A percentile compares a stretch with the other conserved stretches of the same genome.
Evolutionary conservation across 2,113 vertebrate species (phyloP).

Genomic region (Apodemus sylvaticus): DNA sequence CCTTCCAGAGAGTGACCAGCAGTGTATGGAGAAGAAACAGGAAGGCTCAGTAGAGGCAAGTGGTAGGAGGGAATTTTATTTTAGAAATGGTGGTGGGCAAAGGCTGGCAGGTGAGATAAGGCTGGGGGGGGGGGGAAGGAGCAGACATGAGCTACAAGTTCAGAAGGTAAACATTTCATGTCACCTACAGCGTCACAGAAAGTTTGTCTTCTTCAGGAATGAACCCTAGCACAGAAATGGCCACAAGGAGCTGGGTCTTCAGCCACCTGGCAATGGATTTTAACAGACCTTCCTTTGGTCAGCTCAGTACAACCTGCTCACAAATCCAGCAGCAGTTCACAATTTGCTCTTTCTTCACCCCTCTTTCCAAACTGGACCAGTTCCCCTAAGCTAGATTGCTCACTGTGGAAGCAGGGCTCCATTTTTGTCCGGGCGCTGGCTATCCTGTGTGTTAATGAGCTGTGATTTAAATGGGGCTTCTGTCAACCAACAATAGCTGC

Average conservation of each 20-base stretch:
- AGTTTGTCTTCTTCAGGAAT: neutral
- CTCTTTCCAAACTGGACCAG: neutral
- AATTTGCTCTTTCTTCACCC: neutral
- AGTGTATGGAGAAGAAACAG: too few species aligned
- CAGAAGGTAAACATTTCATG: neutral
- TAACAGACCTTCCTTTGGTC: neutral
- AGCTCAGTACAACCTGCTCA: neutral
- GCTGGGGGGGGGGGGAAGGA: too few species aligned
- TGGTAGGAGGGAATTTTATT: too few species aligned
- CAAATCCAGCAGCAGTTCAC: neutral
- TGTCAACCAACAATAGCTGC: neutral
- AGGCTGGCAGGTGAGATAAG: too few species aligned
- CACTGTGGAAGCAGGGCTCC: neutral
- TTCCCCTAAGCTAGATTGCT: neutral
- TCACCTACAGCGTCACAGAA: neutral
- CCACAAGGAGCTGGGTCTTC: neutral
- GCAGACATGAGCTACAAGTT: neutral
- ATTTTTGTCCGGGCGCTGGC: neutral
- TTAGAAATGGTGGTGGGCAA: too few species aligned
- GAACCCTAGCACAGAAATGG: neutral
- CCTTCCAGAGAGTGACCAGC: too few species aligned
- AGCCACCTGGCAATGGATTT: neutral
- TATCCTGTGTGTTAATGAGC: neutral
- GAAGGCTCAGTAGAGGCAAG: too few species aligned
- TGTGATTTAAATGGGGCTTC: neutral